Percentiles rank a stretch among this genome's conserved stretches.
Conservation (phyloP, 1,140 invertebrate species). For the Temnothorax curvispinosus region DNA sequence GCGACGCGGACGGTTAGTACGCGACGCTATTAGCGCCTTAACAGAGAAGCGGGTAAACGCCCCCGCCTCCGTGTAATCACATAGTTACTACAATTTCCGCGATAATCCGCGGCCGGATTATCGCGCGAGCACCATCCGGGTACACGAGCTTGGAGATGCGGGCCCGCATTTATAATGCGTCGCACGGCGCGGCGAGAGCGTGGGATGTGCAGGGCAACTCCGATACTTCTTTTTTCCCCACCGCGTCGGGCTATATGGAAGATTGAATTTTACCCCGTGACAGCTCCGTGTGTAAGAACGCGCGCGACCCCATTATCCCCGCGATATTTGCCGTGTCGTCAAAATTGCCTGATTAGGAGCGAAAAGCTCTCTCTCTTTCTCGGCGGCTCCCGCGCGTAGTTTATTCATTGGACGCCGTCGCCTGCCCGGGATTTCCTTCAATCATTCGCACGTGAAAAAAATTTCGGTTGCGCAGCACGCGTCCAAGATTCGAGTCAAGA, state of each 20-base stretch:
- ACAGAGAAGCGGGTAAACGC: background rate
- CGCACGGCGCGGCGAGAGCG: background rate
- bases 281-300: background rate
- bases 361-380: background rate
- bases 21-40: constrained; percentile 25
- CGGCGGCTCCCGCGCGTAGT: background rate
- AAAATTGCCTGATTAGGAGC: constrained; percentile 31
- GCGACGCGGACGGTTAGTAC: background rate
- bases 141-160: background rate
- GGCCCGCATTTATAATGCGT: constrained; percentile 2
- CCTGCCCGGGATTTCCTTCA: background rate
- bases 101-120: constrained; percentile 53
- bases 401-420: background rate
- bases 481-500: background rate
- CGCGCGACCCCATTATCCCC: constrained; percentile 3
- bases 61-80: constrained; percentile 47
- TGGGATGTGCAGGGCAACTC: background rate
- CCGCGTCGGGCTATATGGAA: background rate
- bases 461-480: background rate
- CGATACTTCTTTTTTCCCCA: background rate
- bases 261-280: constrained; percentile 1
- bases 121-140: background rate
- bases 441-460: background rate
- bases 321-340: background rate
- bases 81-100: constrained; percentile 64